A percentile compares a stretch with the other conserved stretches of the same genome.
Conservation (phyloP, 2,113 vertebrate species). For the Pionites leucogaster region DNA sequence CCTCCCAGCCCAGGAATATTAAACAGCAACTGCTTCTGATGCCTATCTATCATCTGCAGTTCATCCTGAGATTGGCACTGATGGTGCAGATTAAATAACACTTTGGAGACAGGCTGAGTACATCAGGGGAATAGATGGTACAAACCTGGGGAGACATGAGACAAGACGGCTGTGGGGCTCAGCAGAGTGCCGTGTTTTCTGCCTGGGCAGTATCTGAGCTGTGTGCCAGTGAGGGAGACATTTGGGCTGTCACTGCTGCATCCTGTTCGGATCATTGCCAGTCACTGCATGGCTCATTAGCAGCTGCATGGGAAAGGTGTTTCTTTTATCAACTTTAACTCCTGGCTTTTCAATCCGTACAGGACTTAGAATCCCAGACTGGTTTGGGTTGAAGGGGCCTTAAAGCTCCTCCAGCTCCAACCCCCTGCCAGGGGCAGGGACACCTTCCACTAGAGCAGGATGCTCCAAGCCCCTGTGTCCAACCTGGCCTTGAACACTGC, state of each 20-base stretch:
- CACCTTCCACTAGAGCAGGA: neutral
- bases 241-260: neutral
- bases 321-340: neutral
- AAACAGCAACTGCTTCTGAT: neutral
- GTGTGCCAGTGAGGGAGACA: neutral
- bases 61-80: neutral
- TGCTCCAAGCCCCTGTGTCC: neutral
- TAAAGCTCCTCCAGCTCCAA: neutral
- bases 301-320: neutral
- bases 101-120: neutral
- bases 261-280: neutral
- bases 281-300: neutral
- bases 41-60: neutral
- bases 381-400: neutral
- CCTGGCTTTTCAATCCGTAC: neutral
- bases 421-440: neutral
- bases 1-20: neutral
- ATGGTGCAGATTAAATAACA: neutral
- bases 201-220: neutral
- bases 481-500: too few species aligned
- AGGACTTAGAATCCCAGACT: neutral
- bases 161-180: neutral
- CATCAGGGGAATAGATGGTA: neutral
- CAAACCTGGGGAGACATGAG: neutral
- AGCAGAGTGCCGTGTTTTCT: rapidly evolving